phyloP scores from a whole-genome alignment of 1,140 invertebrate genomes.

The Caenorhabditis tropicalis region DNA sequence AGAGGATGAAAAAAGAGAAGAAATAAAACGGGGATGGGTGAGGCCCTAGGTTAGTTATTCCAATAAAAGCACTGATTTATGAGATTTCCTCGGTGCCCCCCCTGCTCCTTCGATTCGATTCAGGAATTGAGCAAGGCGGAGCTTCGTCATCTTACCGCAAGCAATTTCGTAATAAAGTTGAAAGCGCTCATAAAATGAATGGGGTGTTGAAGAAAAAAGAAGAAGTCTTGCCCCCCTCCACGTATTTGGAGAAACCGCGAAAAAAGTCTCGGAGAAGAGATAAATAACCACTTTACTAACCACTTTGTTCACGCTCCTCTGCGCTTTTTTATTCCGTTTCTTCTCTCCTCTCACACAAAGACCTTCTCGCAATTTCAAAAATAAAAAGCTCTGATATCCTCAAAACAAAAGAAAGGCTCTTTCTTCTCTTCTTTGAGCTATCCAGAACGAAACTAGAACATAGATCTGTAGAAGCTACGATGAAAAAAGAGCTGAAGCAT shows the following conservation, averaged over 20 bases:
- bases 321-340: slow-evolving; percentile 40
- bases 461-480: neutral
- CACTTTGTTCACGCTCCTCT: slow-evolving; percentile 33
- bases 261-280: slow-evolving; percentile 44
- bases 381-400: slow-evolving; percentile 25
- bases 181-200: slow-evolving; percentile 43
- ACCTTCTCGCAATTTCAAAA: slow-evolving; percentile 24
- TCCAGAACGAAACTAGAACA: neutral
- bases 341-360: neutral
- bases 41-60: slow-evolving; percentile 41
- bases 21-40: neutral
- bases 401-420: slow-evolving; percentile 6
- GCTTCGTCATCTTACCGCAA: slow-evolving; percentile 1
- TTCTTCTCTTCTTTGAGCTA: neutral
- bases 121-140: neutral
- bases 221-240: too few relatives aligned
- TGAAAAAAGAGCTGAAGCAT: neutral
- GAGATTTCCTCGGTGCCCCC: slow-evolving; percentile 34
- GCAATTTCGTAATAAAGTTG: slow-evolving; percentile 33
- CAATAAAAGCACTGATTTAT: slow-evolving; percentile 44
- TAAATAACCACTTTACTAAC: slow-evolving; percentile 45
- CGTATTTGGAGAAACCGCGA: slow-evolving; percentile 37
- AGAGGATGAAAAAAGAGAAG: neutral
- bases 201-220: neutral
- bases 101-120: slow-evolving; percentile 11